A percentile compares a stretch with the other conserved stretches of the same genome.
These are phyloP conservation scores for Thymelicus acteon DNA, from an alignment of 2,888 invertebrate species.

Conservation along the genomic window DNA sequence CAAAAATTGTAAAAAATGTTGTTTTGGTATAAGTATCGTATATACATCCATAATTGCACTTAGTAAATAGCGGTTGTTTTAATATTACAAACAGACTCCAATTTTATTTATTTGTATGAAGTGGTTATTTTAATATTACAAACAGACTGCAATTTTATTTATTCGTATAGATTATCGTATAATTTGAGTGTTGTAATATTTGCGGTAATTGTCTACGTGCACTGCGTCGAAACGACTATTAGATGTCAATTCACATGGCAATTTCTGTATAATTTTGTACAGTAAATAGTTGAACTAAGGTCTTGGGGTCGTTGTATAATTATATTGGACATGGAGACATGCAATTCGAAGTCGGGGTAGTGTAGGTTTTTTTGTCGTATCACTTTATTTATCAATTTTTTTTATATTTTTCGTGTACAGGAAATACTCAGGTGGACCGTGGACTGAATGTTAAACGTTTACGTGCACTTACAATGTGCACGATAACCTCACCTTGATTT, in stretches of 20 bases:
- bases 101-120: no score
- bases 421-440: no score
- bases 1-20: no score
- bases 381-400: not conserved
- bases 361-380: not conserved
- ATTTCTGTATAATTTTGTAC: slow-evolving; percentile 4
- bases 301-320: not conserved
- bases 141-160: no score
- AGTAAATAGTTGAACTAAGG: not conserved
- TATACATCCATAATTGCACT: no score
- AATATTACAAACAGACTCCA: no score
- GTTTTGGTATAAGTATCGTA: no score
- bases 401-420: no score
- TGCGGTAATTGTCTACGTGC: slow-evolving; percentile 2
- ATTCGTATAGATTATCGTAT: no score
- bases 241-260: not conserved
- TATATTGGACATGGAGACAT: not conserved
- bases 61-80: no score
- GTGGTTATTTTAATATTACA: no score
- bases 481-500: slow-evolving; percentile 7
- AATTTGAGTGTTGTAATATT: not conserved
- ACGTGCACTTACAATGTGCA: slow-evolving; percentile 16
- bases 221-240: not conserved
- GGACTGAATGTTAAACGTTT: not conserved
- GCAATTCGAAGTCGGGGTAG: not conserved